phyloP scores from a whole-genome alignment of 2,113 vertebrate genomes.

The Petrocephalus zakoni region DNA sequence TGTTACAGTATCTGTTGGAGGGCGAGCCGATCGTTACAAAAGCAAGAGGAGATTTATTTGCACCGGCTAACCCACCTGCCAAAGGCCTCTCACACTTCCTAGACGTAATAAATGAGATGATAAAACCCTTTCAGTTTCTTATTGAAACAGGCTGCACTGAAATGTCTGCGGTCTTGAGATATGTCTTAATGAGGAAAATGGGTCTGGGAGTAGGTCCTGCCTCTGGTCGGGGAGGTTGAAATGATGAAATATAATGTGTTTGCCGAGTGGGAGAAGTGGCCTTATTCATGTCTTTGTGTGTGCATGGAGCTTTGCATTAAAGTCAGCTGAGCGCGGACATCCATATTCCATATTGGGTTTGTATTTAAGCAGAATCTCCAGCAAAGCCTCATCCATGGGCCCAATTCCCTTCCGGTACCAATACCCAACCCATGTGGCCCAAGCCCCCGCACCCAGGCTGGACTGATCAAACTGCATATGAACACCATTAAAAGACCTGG shows the following conservation, averaged over 20 bases:
- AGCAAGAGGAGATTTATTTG: conserved; percentile 21
- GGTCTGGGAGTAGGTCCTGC: conserved; percentile 33
- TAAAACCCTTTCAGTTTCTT: conserved; percentile 38
- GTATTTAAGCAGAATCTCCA: neutral
- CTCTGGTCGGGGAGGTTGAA: conserved; percentile 24
- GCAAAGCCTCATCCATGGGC: neutral
- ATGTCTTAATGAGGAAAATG: conserved; percentile 44
- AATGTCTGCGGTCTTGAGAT: conserved; percentile 35
- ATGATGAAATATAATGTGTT: conserved; percentile 22
- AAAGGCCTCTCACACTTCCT: conserved; percentile 27
- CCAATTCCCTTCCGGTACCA: neutral
- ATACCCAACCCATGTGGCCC: neutral
- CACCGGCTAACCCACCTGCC: conserved; percentile 40
- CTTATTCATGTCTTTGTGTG: conserved; percentile 9
- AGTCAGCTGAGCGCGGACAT: neutral
- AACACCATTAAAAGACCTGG: neutral
- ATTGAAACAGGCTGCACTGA: conserved; percentile 45
- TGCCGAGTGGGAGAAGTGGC: neutral
- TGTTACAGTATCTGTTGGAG: neutral
- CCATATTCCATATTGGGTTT: neutral
- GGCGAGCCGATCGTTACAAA: neutral
- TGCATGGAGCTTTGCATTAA: neutral
- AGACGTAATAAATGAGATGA: conserved; percentile 43
- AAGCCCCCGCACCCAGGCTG: neutral
- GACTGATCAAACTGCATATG: neutral